Percentiles rank a stretch among this genome's conserved stretches.
These are phyloP conservation scores for Cantharis rufa DNA, from an alignment of 2,888 invertebrate species.

Conservation along the genomic window DNA sequence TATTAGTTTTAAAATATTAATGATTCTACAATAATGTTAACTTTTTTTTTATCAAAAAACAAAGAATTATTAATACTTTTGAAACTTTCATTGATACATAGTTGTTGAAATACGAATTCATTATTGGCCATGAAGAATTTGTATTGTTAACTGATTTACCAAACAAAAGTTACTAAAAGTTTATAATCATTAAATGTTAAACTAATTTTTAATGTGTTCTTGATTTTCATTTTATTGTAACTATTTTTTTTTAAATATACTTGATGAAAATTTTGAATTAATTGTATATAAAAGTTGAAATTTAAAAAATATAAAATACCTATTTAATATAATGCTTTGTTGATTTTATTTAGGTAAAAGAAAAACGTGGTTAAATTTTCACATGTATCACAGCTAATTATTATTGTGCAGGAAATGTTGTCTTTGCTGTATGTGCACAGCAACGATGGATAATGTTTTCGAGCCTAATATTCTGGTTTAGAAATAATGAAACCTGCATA, in stretches of 20 bases:
- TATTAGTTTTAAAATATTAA: neutral
- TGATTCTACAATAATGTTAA: neutral
- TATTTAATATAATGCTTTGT: neutral
- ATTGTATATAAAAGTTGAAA: slow-evolving; percentile 2
- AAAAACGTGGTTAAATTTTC: neutral
- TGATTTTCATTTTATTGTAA: neutral
- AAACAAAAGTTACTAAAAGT: slow-evolving; percentile 42
- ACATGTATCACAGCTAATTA: too few relatives aligned
- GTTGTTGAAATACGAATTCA: slow-evolving; percentile 36
- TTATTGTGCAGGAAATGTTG: too few relatives aligned
- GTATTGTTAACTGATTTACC: slow-evolving; percentile 31
- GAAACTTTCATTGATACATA: neutral
- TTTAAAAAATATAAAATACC: neutral
- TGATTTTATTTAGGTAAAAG: neutral
- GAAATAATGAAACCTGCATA: too few relatives aligned
- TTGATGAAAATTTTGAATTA: slow-evolving; percentile 2
- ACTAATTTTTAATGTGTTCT: neutral
- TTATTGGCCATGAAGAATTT: slow-evolving; percentile 40
- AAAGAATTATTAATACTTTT: neutral
- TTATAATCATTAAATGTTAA: slow-evolving; percentile 40
- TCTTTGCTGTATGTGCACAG: too few relatives aligned
- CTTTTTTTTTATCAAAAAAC: neutral
- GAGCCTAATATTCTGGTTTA: too few relatives aligned
- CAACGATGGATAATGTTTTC: too few relatives aligned
- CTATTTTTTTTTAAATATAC: slow-evolving; percentile 1